Conservation (phyloP, 2,888 invertebrate genomes). For the Coleophora flavipennella region DNA sequence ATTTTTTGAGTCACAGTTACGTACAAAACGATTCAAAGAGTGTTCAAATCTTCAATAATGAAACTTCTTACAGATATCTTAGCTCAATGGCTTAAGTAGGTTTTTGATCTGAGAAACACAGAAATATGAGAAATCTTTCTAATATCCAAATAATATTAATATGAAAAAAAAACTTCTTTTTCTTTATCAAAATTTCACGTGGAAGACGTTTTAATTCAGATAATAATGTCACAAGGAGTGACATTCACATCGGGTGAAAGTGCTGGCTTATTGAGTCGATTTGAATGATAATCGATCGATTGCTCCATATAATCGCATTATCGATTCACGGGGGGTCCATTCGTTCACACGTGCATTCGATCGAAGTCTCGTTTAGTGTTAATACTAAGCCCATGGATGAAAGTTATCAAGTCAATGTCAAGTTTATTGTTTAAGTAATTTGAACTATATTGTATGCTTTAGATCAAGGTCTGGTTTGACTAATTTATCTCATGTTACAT, state of each 20-base stretch:
- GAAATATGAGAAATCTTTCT: too few relatives aligned
- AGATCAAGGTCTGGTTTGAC: slow-evolving; percentile 14
- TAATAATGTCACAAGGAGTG: slow-evolving; percentile 49
- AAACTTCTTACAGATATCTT: too few relatives aligned
- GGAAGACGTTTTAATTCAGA: slow-evolving; percentile 42
- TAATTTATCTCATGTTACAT: not conserved
- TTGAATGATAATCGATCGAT: slow-evolving; percentile 48
- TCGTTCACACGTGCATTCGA: slow-evolving; percentile 19
- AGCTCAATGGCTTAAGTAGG: too few relatives aligned
- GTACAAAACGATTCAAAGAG: too few relatives aligned
- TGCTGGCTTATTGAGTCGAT: slow-evolving; percentile 45
- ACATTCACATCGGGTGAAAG: slow-evolving; percentile 66
- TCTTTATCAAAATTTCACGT: slow-evolving; percentile 2
- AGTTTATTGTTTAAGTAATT: slow-evolving; percentile 18
- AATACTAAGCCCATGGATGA: slow-evolving; percentile 12
- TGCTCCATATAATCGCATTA: slow-evolving; percentile 54
- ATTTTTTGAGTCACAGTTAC: too few relatives aligned
- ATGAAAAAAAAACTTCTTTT: too few relatives aligned
- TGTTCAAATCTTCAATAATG: too few relatives aligned
- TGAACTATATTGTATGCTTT: slow-evolving; percentile 14
- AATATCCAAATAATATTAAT: too few relatives aligned
- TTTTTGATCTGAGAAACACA: too few relatives aligned
- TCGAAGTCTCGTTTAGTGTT: slow-evolving; percentile 19
- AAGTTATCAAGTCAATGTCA: slow-evolving; percentile 13
- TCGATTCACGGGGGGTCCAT: slow-evolving; percentile 47